Conservation (phyloP, 2,113 vertebrate species). For the Toxotes jaculatrix region DNA sequence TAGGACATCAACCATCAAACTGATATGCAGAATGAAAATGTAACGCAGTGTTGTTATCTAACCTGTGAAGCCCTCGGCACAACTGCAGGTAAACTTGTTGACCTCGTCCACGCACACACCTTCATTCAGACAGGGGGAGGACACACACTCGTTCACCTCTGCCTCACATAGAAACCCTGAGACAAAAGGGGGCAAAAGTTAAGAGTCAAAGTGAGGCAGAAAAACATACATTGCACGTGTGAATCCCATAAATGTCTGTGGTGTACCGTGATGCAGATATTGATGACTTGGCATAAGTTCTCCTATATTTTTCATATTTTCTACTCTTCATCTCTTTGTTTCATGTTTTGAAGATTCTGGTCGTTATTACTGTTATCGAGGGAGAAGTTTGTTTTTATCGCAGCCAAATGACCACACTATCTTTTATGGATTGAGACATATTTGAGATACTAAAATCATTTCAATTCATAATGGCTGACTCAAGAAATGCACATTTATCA, state of each 20-base stretch:
- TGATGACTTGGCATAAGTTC: neutral
- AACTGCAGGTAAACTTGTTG: conserved; percentile 89
- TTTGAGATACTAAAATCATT: too few species aligned
- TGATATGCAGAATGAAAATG: neutral
- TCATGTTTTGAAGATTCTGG: neutral
- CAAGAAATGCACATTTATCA: too few species aligned
- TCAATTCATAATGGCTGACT: too few species aligned
- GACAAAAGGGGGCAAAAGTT: neutral
- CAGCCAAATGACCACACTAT: neutral
- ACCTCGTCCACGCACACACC: conserved; percentile 90
- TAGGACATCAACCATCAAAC: neutral
- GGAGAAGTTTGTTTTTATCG: neutral
- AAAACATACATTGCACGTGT: neutral
- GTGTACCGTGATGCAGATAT: neutral
- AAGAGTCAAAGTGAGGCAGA: neutral
- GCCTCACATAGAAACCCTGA: conserved; percentile 91
- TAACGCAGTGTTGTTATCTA: neutral
- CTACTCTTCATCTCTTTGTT: neutral
- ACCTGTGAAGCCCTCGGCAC: conserved; percentile 91
- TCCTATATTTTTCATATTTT: neutral
- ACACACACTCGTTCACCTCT: conserved; percentile 93
- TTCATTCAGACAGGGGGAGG: conserved; percentile 92
- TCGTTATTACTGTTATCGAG: too few species aligned
- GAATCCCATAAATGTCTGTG: neutral
- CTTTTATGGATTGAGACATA: neutral